Evolutionary conservation across 1,140 invertebrate genomes (phyloP).

Genomic region (Ceratina japonica): DNA sequence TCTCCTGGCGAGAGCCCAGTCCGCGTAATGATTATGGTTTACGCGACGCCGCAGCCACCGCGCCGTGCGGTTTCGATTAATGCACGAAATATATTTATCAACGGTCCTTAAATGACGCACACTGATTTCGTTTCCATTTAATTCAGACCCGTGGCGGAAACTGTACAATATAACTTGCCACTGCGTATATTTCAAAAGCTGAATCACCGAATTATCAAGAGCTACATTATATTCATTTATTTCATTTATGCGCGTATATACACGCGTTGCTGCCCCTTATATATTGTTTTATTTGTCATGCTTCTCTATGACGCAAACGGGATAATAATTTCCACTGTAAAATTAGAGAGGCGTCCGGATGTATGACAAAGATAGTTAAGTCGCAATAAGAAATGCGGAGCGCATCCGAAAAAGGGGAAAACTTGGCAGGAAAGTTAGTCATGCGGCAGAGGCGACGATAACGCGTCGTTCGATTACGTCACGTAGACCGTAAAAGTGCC

Average conservation of each 20-base stretch:
- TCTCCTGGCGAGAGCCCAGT: neutral
- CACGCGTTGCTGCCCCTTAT: no score
- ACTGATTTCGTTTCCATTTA: no score
- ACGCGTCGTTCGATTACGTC: conserved; percentile 40
- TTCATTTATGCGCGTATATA: no score
- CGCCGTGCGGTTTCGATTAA: neutral
- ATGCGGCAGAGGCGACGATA: conserved; percentile 41
- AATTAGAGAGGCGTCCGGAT: no score
- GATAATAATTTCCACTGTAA: no score
- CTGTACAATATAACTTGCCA: no score
- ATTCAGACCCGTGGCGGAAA: neutral
- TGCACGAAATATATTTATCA: neutral
- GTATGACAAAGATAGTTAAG: neutral
- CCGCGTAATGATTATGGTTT: neutral
- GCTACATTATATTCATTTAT: no score
- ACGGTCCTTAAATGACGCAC: no score
- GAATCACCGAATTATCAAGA: no score
- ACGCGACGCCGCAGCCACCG: neutral
- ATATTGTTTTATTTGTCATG: no score
- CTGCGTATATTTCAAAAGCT: no score
- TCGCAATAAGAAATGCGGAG: neutral
- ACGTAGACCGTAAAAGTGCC: conserved; percentile 38
- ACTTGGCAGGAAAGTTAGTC: conserved; percentile 30
- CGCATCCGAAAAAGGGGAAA: neutral
- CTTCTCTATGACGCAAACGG: no score